phyloP scores from a whole-genome alignment of 2,888 invertebrate genomes.

The Arctia plantaginis region DNA sequence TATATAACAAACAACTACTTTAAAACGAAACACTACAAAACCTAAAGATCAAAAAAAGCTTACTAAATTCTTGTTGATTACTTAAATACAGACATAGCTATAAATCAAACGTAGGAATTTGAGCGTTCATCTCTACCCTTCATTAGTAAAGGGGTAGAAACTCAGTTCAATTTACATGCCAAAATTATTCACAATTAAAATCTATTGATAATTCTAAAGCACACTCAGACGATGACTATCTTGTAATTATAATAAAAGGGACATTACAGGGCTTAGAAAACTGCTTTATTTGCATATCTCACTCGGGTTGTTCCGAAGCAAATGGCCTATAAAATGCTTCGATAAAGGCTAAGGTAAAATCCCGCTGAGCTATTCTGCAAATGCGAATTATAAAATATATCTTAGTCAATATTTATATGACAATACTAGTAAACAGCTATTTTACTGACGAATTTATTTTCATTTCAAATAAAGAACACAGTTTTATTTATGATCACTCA shows the following conservation, averaged over 20 bases:
- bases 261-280: conserved; percentile 56
- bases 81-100: neutral
- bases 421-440: too few species aligned
- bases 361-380: conserved; percentile 44
- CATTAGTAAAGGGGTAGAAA: neutral
- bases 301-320: conserved; percentile 59
- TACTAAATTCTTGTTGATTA: too few species aligned
- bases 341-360: conserved; percentile 61
- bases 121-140: neutral
- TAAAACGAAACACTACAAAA: too few species aligned
- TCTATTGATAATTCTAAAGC: conserved; percentile 34
- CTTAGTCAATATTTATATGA: too few species aligned
- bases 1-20: too few species aligned
- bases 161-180: conserved; percentile 3
- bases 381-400: conserved; percentile 16
- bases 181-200: conserved; percentile 19
- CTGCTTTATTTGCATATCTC: conserved; percentile 72
- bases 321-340: conserved; percentile 70
- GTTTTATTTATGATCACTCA: too few species aligned
- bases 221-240: conserved; percentile 35
- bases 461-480: too few species aligned
- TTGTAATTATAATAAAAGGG: conserved; percentile 62
- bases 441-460: neutral
- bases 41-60: too few species aligned
- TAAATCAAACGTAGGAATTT: neutral